Base-by-base conservation (phyloP, 2,888 invertebrate genomes). In the Cetonia aurata region DNA sequence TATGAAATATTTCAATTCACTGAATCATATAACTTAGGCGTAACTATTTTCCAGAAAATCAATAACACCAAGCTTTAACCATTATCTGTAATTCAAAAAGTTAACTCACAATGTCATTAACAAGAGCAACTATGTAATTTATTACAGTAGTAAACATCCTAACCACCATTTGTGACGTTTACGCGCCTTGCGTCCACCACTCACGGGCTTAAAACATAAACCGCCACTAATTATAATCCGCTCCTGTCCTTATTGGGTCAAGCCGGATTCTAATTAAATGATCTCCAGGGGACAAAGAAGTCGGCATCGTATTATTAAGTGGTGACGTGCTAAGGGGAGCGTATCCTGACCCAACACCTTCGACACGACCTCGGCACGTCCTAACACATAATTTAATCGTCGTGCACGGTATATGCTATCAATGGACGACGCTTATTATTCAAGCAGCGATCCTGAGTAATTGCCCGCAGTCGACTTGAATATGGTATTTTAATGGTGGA, bases 331-430 rank as follows among this genome's bases (percentile, higher is more conserved):
- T n/a, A 12, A 33, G 31, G 31, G 13, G 13, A 25, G 12, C 9
- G 13, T 50, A 46, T 37, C 17, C 52, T 53, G 60, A 60, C 69
- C 59, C 68, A 4, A 48, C 50, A 46, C 62, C 71, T 74, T 67
- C 73, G 69, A 71, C 73, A 72, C 73, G 74, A 73, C 75, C 73
- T 73, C 72, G 74, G 67, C 73, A 72, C 72, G 71, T 67, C 70
- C 65, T 70, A 74, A 65, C 53, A 69, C 73, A 37, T 10, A 69
- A 48, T 72, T 75, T 74, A 75, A 75, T 76, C 73, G 75, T 67
- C 74, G 75, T 71, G 50, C 62, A 67, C 37, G 8, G 37, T 37
- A 8, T 37, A 37, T 37, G 6, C 37, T 37, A 37, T 6, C 67
- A 46, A 42, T 17, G 56, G 69, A 65, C 37, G 41, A 50, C 67